phyloP scores from a whole-genome alignment of 1,140 invertebrate species.

The Contarinia nasturtii region DNA sequence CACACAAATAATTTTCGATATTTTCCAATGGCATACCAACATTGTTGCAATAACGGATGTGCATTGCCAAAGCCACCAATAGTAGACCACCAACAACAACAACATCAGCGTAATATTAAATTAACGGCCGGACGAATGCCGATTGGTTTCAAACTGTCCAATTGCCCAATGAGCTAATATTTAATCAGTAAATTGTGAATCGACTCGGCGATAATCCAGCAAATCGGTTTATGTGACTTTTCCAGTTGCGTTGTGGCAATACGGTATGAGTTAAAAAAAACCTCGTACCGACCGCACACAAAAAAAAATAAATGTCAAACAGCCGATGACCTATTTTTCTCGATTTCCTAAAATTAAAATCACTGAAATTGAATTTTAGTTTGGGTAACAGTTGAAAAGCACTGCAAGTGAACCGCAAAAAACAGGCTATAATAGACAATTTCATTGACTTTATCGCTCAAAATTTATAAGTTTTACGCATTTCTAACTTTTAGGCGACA shows the following conservation, averaged over 20 bases:
- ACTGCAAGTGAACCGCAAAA: slow-evolving; percentile 10
- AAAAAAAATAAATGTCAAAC: not conserved
- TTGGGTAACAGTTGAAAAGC: not conserved
- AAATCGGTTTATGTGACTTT: not conserved
- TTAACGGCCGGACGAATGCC: not conserved
- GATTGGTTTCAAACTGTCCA: not conserved
- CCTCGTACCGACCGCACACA: not conserved
- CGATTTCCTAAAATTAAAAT: not conserved
- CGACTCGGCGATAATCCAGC: not conserved
- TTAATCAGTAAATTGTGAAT: not conserved
- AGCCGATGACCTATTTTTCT: not conserved
- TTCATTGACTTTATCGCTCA: slow-evolving; percentile 9
- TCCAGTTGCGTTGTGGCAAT: not conserved
- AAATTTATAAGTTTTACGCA: not conserved
- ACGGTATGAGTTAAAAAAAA: not conserved
- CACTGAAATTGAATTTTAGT: not conserved
- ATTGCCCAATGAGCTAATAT: not conserved
- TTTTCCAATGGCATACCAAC: not conserved
- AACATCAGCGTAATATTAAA: not conserved
- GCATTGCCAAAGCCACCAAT: not conserved
- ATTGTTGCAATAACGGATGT: not conserved
- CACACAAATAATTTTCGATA: too few relatives aligned
- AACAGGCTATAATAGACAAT: slow-evolving; percentile 3
- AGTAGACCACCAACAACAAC: too few relatives aligned
- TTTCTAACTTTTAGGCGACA: slow-evolving; percentile 19